These are phyloP conservation scores for Philopotamus ludificatus DNA, from an alignment of 1,140 invertebrate genomes.

Conservation along the genomic window DNA sequence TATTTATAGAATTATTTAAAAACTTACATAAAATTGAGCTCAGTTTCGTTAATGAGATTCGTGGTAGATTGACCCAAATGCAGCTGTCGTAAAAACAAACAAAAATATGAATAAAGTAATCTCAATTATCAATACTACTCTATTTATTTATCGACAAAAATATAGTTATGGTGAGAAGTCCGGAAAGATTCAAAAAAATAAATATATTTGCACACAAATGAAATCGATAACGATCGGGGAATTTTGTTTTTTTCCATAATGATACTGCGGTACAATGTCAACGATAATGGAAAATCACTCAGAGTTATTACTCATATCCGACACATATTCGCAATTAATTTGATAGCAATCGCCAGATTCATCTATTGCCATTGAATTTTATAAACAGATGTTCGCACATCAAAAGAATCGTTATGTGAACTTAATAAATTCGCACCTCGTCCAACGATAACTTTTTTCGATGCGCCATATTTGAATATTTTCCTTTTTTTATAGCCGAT, in stretches of 20 bases:
- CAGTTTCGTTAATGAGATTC: conserved; percentile 27
- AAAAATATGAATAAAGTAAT: conserved; percentile 9
- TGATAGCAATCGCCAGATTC: background rate
- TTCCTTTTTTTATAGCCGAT: background rate
- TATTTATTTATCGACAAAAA: background rate
- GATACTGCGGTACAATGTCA: background rate
- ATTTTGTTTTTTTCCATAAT: too few species aligned
- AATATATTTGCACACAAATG: too few species aligned
- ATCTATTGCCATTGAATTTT: background rate
- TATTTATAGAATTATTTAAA: background rate
- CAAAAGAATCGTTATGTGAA: background rate
- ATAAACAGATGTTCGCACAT: background rate
- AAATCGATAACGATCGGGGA: too few species aligned
- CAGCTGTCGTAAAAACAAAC: conserved; percentile 26
- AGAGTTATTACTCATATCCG: too few species aligned
- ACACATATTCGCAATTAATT: background rate
- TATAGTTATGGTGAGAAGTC: background rate
- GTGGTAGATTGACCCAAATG: conserved; percentile 26
- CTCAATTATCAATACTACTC: too few species aligned
- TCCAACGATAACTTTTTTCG: conserved; percentile 33
- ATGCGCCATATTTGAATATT: conserved; percentile 7
- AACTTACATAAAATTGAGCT: conserved; percentile 34
- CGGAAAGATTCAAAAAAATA: background rate
- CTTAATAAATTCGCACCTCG: conserved; percentile 16
- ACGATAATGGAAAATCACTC: too few species aligned